phyloP scores from a whole-genome alignment of 2,797 vertebrate species.

The Periophthalmus magnuspinnatus region DNA sequence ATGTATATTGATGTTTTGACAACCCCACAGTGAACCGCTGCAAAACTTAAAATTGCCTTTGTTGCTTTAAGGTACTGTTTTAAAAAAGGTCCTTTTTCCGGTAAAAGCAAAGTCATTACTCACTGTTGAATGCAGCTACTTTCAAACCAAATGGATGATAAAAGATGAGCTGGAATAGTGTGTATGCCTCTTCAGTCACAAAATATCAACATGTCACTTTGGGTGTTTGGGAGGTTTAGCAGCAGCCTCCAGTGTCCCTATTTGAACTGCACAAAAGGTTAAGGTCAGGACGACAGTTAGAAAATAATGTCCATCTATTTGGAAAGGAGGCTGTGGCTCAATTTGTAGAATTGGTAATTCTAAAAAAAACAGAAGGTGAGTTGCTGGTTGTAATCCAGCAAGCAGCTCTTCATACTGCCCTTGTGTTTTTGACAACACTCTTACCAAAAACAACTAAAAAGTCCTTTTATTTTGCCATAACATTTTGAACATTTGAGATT shows the following conservation, averaged over 20 bases:
- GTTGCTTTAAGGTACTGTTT: neutral
- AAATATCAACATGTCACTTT: conserved; percentile 56
- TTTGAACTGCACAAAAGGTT: neutral
- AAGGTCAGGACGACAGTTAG: neutral
- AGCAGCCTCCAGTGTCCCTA: neutral
- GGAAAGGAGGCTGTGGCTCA: too few species aligned
- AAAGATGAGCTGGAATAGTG: conserved; percentile 19
- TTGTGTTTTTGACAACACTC: too few species aligned
- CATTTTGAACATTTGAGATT: too few species aligned
- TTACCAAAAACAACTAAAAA: too few species aligned
- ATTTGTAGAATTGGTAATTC: too few species aligned
- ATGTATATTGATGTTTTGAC: too few species aligned
- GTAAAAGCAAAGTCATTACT: conserved; percentile 33
- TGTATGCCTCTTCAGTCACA: conserved; percentile 31
- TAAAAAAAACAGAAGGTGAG: too few species aligned
- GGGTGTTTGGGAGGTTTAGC: conserved; percentile 45
- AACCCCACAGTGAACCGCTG: too few species aligned
- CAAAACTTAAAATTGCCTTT: too few species aligned
- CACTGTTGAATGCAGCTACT: conserved; percentile 30
- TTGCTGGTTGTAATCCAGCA: too few species aligned
- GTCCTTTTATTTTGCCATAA: too few species aligned
- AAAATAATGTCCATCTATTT: neutral
- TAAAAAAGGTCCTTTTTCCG: neutral
- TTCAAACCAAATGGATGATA: conserved; percentile 23
- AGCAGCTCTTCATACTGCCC: too few species aligned